These are phyloP conservation scores for Ennomos quercinarius DNA, from an alignment of 2,888 invertebrate species.

Conservation along the genomic window DNA sequence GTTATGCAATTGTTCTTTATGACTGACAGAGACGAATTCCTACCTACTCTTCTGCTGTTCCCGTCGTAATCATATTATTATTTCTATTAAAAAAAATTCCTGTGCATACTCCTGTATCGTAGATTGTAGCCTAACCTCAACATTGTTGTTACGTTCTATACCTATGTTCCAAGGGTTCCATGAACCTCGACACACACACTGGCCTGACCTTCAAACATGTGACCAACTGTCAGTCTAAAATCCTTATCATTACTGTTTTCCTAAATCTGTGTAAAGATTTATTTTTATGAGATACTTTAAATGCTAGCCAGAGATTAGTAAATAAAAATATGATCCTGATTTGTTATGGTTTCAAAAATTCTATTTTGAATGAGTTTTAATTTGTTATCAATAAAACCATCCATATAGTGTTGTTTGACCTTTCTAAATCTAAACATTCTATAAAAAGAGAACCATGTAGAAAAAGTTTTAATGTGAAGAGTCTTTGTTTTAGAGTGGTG, in stretches of 20 bases:
- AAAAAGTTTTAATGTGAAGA: not conserved
- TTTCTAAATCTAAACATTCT: too few relatives aligned
- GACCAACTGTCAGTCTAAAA: constrained; percentile 58
- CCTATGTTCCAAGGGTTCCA: constrained; percentile 20
- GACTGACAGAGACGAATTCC: too few relatives aligned
- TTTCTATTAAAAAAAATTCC: too few relatives aligned
- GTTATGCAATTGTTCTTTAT: constrained; percentile 68
- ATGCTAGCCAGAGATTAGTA: not conserved
- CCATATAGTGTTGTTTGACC: too few relatives aligned
- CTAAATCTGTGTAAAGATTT: constrained; percentile 30
- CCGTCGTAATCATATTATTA: too few relatives aligned
- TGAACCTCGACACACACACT: constrained; percentile 34
- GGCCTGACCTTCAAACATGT: constrained; percentile 76
- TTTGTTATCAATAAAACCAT: not conserved
- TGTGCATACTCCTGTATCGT: too few relatives aligned
- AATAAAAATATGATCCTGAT: not conserved
- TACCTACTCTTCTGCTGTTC: not conserved
- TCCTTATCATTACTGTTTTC: constrained; percentile 42
- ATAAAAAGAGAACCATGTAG: too few relatives aligned
- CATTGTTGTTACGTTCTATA: not conserved
- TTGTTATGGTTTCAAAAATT: not conserved
- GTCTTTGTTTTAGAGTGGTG: constrained; percentile 58
- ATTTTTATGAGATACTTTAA: constrained; percentile 8
- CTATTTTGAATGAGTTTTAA: not conserved
- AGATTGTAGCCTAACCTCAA: too few relatives aligned